Percentiles rank a stretch among this genome's conserved stretches.
Conservation (phyloP, 2,888 invertebrate genomes). For the Mantis religiosa region DNA sequence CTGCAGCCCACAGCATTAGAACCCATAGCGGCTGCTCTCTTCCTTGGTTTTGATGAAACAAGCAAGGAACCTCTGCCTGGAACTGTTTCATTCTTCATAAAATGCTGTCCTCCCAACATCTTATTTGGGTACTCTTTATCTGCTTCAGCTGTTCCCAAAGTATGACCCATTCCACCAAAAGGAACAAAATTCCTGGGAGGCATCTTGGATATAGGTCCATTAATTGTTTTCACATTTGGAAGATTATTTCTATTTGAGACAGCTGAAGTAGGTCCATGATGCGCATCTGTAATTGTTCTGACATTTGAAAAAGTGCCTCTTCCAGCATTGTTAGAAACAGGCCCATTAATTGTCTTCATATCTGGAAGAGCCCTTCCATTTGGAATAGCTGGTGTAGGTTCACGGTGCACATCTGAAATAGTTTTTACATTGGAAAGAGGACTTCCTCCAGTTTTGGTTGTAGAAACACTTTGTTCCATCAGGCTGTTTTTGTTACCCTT, state of each 20-base stretch:
- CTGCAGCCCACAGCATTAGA: not conserved
- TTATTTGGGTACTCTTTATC: not conserved
- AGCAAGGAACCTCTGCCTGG: not conserved
- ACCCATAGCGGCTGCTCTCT: not conserved
- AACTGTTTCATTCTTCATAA: not conserved
- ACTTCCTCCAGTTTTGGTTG: not conserved
- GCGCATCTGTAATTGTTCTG: not conserved
- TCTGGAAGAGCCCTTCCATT: constrained; percentile 26
- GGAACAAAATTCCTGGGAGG: constrained; percentile 23
- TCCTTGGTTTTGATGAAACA: not conserved
- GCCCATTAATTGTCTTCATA: constrained; percentile 26
- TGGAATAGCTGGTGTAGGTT: not conserved
- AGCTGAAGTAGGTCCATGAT: not conserved
- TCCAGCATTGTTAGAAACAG: not conserved
- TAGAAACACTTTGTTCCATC: not conserved
- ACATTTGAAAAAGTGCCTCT: not conserved
- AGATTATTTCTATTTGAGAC: constrained; percentile 20
- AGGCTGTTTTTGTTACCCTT: constrained; percentile 1
- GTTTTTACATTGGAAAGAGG: not conserved
- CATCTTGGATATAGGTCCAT: constrained; percentile 3
- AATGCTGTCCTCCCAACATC: not conserved
- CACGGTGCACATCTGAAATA: too few species aligned
- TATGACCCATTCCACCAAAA: constrained; percentile 33
- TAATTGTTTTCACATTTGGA: constrained; percentile 28
- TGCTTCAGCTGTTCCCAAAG: constrained; percentile 28